Evolutionary conservation across 2,797 vertebrate genomes (phyloP), one percentile per base, ranked within the genome.

Genomic region (Pterois miles): DNA sequence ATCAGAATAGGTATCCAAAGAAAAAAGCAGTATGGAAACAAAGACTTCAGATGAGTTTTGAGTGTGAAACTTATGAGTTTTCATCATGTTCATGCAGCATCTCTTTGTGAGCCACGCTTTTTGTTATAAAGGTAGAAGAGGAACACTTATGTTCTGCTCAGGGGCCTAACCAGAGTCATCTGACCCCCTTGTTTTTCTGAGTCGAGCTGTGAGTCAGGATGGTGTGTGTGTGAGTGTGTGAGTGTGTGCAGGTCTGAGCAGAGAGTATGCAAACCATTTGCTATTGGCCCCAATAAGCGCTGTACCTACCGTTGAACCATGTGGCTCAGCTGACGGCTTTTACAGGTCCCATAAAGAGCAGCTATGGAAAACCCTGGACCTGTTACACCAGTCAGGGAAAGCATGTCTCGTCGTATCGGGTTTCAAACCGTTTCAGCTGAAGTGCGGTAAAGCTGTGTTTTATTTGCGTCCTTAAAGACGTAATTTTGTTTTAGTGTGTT

Each of bases 101-200:
- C 48, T 78, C 64, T 69, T 81, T 76, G 46, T 65, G 56, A 78
- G 66, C 52, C 22, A 46, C 20, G 18, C 25, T 77, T 87, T 53
- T 83, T 86, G 65, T 86, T 78, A 60, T 69, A 80, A 78, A 78
- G 4, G 27, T 22, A 40, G 63, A 84, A 82, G 71, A 86, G 48
- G 48, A 62, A 67, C 74, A 65, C 69, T 85, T 82, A 48, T 76
- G 67, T 83, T 87, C 59, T 74, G 58, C 72, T 88, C 54, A 53
- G 78, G 78, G 78, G 80, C 63, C 84, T 81, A 84, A 89, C 86
- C 48, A 60, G 50, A 88, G 87, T 92, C 91, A 88, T 89, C 90
- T 88, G 88, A 92, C 89, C 84, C 76, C 43, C 68, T 84, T 90
- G 85, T 92, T 88, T 92, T 91, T 80, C 76, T 81, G 75, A 78